These are phyloP conservation scores for Spizella passerina DNA, from an alignment of 2,797 vertebrate species.

Conservation along the genomic window DNA sequence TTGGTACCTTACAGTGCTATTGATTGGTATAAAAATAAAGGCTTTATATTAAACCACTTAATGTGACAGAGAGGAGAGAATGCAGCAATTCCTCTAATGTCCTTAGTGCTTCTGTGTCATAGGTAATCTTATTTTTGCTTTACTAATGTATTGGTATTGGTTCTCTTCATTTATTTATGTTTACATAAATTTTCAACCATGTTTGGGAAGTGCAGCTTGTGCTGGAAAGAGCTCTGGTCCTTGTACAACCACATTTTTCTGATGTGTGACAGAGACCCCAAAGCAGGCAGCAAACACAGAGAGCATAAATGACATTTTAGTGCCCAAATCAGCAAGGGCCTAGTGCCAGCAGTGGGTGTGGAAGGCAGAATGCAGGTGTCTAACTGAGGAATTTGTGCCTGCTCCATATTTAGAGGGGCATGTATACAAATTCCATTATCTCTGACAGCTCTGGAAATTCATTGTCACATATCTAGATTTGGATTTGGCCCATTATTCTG, in stretches of 20 bases:
- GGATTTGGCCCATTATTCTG: not conserved
- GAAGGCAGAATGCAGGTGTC: not conserved
- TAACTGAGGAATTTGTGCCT: not conserved
- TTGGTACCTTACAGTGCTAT: slow-evolving; percentile 42
- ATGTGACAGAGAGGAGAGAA: slow-evolving; percentile 34
- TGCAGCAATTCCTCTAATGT: slow-evolving; percentile 25
- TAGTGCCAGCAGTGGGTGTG: not conserved
- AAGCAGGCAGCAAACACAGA: not conserved
- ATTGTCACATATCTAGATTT: not conserved
- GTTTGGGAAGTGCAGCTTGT: not conserved
- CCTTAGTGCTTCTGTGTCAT: slow-evolving; percentile 14
- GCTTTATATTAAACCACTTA: slow-evolving; percentile 62
- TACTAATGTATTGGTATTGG: slow-evolving; percentile 6
- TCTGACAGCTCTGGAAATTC: not conserved
- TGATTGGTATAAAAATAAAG: slow-evolving; percentile 64
- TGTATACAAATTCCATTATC: not conserved
- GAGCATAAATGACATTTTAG: not conserved
- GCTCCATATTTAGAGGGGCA: not conserved
- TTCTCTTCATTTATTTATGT: slow-evolving; percentile 51
- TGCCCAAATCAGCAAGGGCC: not conserved
- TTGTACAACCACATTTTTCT: not conserved
- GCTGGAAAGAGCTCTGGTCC: not conserved
- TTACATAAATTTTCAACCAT: slow-evolving; percentile 7
- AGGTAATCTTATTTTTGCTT: slow-evolving; percentile 37
- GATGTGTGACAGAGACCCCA: not conserved